phyloP scores from a whole-genome alignment of 2,113 vertebrate genomes.

The Phalacrocorax aristotelis region DNA sequence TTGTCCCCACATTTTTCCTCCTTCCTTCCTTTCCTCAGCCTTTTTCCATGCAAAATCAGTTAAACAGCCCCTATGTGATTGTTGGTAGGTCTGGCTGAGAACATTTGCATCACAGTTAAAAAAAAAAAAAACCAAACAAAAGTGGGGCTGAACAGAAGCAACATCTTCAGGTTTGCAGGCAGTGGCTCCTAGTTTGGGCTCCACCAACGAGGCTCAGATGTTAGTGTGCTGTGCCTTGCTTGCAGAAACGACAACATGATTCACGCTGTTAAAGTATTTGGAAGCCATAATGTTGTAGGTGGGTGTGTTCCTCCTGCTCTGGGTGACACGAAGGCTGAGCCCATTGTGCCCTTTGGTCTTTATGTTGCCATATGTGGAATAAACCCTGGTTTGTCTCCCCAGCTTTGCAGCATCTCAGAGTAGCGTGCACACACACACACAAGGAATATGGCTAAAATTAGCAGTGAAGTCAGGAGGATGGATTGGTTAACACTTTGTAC shows the following conservation, averaged over 20 bases:
- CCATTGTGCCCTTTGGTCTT: background rate
- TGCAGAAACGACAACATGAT: background rate
- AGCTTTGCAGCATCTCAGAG: background rate
- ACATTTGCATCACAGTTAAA: background rate
- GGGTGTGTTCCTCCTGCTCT: background rate
- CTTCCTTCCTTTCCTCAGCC: background rate
- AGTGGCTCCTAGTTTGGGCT: background rate
- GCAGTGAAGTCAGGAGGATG: background rate
- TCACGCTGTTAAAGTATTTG: background rate
- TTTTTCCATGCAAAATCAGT: background rate
- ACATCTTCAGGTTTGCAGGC: background rate
- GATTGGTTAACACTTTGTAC: background rate
- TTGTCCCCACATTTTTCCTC: background rate
- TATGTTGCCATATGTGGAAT: background rate
- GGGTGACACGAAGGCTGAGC: background rate
- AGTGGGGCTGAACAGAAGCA: background rate
- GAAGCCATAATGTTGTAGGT: background rate
- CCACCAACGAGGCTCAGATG: background rate
- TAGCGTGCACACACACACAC: rapidly evolving
- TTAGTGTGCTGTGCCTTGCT: background rate
- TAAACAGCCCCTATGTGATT: background rate
- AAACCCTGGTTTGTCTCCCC: background rate
- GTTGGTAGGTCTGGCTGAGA: background rate
- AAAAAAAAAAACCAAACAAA: background rate
- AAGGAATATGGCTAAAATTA: background rate